Conservation (phyloP, 2,797 vertebrate genomes). For the Lepus townsendii region DNA sequence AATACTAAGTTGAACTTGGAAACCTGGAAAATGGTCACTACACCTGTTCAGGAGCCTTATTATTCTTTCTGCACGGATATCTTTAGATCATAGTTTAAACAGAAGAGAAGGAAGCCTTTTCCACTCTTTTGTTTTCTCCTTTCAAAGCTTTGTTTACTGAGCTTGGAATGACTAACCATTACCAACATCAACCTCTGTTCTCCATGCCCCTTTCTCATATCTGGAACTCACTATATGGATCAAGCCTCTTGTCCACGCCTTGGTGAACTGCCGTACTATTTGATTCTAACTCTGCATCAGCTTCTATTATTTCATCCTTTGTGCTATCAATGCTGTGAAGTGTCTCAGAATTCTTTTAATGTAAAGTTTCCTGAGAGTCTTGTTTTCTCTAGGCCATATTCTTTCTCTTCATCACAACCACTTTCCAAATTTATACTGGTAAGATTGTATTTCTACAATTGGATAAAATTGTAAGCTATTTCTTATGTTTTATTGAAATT, state of each 20-base stretch:
- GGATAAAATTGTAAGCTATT: neutral
- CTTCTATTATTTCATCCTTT: neutral
- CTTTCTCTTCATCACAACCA: conserved; percentile 7
- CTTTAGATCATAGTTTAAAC: neutral
- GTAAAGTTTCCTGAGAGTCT: neutral
- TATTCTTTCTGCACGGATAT: neutral
- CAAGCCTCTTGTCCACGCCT: neutral
- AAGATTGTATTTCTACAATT: neutral
- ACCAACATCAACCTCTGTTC: neutral
- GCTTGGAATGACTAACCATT: neutral
- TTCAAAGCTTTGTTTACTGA: conserved; percentile 32
- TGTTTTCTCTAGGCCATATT: neutral
- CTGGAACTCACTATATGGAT: neutral
- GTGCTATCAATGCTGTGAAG: neutral
- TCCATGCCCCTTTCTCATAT: neutral
- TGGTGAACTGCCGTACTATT: neutral
- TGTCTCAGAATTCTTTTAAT: conserved; percentile 7
- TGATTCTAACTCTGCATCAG: neutral
- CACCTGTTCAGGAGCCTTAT: neutral
- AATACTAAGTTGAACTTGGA: conserved; percentile 14
- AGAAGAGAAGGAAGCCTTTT: neutral
- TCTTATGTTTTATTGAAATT: conserved; percentile 30
- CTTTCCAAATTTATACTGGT: neutral
- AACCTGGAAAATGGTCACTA: neutral
- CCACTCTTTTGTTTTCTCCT: conserved; percentile 38